These are phyloP conservation scores for Eudasyphora cyanicolor DNA, from an alignment of 2,888 invertebrate species.

Conservation along the genomic window DNA sequence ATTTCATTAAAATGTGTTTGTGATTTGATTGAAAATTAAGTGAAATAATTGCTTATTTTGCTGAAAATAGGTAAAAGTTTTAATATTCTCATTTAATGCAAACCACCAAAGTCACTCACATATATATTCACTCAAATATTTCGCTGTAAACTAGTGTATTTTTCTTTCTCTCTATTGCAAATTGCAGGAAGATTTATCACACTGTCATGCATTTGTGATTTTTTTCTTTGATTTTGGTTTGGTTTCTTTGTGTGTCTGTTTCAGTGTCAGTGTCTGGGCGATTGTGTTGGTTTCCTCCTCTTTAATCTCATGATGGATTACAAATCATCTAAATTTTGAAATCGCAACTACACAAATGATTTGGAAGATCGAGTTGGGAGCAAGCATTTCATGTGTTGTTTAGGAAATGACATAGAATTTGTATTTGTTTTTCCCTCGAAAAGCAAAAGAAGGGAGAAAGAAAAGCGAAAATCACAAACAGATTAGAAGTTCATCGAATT, in stretches of 20 bases:
- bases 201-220: not conserved
- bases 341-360: conserved; percentile 4
- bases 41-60: no score
- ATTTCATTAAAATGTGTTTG: no score
- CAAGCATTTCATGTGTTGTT: not conserved
- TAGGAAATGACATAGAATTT: not conserved
- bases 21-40: no score
- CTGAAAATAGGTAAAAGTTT: no score
- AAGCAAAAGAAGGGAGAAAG: no score
- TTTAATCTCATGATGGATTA: conserved; percentile 61
- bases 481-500: not conserved
- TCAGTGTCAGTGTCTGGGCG: no score
- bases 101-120: not conserved
- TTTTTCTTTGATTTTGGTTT: not conserved
- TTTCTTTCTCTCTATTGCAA: not conserved
- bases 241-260: no score
- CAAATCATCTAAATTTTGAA: conserved; percentile 47
- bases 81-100: no score
- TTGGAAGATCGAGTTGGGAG: not conserved
- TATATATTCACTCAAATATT: not conserved
- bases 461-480: no score
- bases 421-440: not conserved
- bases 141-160: not conserved
- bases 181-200: not conserved
- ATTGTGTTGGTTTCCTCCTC: conserved; percentile 39